These are phyloP conservation scores for Aurelia sp. DNA, from an alignment of 30 jellyfish, hydroid and myxozoan genomes.

Conservation along the genomic window DNA sequence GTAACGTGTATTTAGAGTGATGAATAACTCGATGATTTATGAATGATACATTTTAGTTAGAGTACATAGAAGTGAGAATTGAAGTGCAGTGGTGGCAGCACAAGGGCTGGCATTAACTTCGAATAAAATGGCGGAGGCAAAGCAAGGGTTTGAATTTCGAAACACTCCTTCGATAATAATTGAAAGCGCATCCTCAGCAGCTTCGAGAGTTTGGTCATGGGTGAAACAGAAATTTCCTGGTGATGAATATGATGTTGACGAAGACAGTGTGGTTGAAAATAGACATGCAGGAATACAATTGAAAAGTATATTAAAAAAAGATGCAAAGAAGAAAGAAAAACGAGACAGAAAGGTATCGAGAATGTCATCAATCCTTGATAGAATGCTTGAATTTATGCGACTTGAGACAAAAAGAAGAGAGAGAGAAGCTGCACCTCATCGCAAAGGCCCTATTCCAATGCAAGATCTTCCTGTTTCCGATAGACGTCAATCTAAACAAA, in stretches of 20 bases:
- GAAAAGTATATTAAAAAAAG: conserved; percentile 42
- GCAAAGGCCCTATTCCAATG: conserved; percentile 70
- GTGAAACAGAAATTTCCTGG: background rate
- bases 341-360: background rate
- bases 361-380: background rate
- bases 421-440: background rate
- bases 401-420: conserved; percentile 19
- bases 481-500: conserved; percentile 20
- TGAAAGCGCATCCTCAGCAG: conserved; percentile 29
- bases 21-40: no score
- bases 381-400: background rate
- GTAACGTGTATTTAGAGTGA: no score
- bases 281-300: conserved; percentile 15
- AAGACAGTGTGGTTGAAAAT: conserved; percentile 10
- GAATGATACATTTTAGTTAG: no score
- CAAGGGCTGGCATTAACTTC: no score
- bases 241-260: background rate
- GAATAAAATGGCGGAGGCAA: background rate
- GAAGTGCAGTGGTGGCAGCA: no score
- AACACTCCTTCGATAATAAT: background rate
- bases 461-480: conserved; percentile 38
- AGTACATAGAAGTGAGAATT: no score
- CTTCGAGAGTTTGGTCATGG: conserved; percentile 27
- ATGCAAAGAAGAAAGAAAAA: background rate
- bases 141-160: background rate